phyloP scores from a whole-genome alignment of 2,888 invertebrate genomes.

The Stenchaetothrips biformis region DNA sequence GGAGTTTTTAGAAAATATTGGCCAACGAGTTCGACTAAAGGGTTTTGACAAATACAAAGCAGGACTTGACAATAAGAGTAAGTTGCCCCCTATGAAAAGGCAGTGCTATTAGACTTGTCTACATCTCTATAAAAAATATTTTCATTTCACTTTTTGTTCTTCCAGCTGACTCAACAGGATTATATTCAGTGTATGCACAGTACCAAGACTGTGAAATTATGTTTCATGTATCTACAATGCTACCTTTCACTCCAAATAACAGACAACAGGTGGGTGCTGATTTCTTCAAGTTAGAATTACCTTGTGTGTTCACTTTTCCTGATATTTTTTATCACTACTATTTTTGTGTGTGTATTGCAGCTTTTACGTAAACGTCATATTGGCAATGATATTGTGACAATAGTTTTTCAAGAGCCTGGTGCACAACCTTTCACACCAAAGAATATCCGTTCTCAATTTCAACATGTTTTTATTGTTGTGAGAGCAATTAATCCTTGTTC shows the following conservation, averaged over 20 bases:
- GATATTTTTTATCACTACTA: background rate
- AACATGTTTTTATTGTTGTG: conserved; percentile 94
- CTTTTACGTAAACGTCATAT: conserved; percentile 91
- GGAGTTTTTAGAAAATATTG: conserved; percentile 88
- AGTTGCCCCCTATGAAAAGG: conserved; percentile 40
- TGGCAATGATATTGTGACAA: conserved; percentile 96
- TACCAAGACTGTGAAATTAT: conserved; percentile 91
- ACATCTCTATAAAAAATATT: background rate
- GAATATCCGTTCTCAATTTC: conserved; percentile 93
- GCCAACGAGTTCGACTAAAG: conserved; percentile 82
- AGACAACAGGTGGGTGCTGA: conserved; percentile 65
- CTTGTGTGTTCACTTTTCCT: background rate
- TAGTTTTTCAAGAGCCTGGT: conserved; percentile 91
- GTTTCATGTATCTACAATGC: conserved; percentile 95
- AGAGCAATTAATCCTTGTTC: conserved; percentile 84
- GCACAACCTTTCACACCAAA: conserved; percentile 89
- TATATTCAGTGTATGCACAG: conserved; percentile 85
- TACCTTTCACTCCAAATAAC: conserved; percentile 94
- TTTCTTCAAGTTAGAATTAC: background rate
- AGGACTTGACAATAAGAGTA: conserved; percentile 87
- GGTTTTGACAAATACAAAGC: conserved; percentile 94
- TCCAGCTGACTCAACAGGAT: conserved; percentile 85
- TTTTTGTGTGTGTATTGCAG: conserved; percentile 44
- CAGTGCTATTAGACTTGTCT: background rate
- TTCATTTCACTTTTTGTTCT: conserved; percentile 36